Percentiles rank a stretch among this genome's conserved stretches.
Conservation (phyloP, 2,113 vertebrate species). For the Daubentonia madagascariensis region DNA sequence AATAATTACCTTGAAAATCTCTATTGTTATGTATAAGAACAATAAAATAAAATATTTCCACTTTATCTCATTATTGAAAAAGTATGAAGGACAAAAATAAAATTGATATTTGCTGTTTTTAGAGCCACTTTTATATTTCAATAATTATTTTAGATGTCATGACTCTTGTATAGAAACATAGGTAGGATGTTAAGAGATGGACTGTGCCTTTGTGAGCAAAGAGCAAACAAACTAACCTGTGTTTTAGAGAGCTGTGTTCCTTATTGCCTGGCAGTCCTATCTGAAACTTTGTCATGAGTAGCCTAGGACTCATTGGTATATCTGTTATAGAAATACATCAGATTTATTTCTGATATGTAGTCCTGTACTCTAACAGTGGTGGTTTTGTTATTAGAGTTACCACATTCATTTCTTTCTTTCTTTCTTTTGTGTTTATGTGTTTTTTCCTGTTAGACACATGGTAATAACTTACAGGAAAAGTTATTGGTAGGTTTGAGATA, state of each 20-base stretch:
- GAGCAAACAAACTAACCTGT: background rate
- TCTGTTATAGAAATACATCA: background rate
- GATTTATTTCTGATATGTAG: background rate
- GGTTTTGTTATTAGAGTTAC: background rate
- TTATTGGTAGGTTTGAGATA: conserved; percentile 70
- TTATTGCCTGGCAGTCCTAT: background rate
- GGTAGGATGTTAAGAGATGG: background rate
- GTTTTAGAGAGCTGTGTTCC: conserved; percentile 21
- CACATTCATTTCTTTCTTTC: background rate
- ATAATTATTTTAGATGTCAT: background rate
- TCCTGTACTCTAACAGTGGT: background rate
- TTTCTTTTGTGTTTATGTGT: background rate
- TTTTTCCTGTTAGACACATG: conserved; percentile 5
- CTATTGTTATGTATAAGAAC: background rate
- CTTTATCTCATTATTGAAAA: conserved; percentile 4
- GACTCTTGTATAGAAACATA: background rate
- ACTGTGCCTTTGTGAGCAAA: background rate
- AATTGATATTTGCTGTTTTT: background rate
- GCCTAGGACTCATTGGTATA: background rate
- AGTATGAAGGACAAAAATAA: background rate
- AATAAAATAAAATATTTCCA: conserved; percentile 7
- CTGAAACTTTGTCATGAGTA: background rate
- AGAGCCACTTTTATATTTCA: background rate
- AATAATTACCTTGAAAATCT: background rate
- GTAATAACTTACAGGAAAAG: conserved; percentile 63